Conservation (phyloP, 2,888 invertebrate genomes). For the Scaeva pyrastri region DNA sequence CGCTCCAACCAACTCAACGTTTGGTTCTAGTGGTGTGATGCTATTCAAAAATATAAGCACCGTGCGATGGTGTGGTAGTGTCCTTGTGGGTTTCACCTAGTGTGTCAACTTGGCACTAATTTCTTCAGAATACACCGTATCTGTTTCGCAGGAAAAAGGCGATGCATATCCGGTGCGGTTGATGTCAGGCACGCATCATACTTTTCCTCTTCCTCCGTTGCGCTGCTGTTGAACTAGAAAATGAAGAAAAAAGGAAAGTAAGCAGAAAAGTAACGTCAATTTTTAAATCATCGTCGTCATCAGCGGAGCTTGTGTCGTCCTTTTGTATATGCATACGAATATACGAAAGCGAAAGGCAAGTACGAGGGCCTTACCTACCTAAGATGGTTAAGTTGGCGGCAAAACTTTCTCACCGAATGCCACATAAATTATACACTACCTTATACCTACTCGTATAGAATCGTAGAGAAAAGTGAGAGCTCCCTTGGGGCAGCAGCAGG, state of each 20-base stretch:
- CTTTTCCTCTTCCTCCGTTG: background rate
- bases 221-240: constrained; percentile 5
- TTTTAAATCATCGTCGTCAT: constrained; percentile 34
- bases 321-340: background rate
- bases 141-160: constrained; percentile 12
- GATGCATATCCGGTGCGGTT: constrained; percentile 53
- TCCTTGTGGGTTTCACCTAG: constrained; percentile 62
- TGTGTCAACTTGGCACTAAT: constrained; percentile 69
- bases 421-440: background rate
- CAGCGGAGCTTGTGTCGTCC: constrained; percentile 24
- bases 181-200: constrained; percentile 22
- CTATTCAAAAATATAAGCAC: constrained; percentile 44
- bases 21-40: background rate
- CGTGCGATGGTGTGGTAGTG: constrained; percentile 55
- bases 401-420: constrained; percentile 19
- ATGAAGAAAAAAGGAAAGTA: constrained; percentile 7
- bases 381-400: constrained; percentile 32
- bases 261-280: constrained; percentile 53
- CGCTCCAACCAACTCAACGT: background rate
- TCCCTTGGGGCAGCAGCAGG: constrained; percentile 12
- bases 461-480: constrained; percentile 43
- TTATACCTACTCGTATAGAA: background rate
- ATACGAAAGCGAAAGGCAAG: background rate
- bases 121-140: constrained; percentile 22
- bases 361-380: background rate